phyloP scores from a whole-genome alignment of 2,797 vertebrate genomes.

The Hapalemur alaotrensis region DNA sequence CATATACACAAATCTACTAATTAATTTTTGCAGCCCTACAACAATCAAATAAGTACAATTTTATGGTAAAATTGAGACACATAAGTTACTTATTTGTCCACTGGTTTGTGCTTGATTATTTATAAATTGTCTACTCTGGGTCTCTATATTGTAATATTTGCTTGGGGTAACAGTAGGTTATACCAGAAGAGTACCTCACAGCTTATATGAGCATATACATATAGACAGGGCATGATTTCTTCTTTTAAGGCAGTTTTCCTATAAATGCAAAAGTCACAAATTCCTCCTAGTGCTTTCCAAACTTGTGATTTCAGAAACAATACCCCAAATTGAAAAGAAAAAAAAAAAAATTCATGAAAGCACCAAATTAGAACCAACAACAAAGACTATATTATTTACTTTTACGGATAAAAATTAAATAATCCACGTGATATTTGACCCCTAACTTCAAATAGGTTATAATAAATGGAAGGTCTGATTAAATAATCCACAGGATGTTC shows the following conservation, averaged over 20 bases:
- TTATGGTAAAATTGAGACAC: neutral
- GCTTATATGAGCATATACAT: neutral
- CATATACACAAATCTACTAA: neutral
- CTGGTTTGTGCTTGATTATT: neutral
- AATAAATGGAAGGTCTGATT: neutral
- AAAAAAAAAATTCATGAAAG: neutral
- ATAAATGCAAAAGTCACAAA: neutral
- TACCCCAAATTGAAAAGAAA: neutral
- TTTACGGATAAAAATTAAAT: neutral
- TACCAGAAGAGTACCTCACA: neutral
- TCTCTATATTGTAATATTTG: neutral
- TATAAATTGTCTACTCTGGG: neutral
- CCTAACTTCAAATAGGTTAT: neutral
- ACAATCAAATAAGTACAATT: neutral
- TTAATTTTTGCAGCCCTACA: neutral
- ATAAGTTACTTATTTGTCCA: neutral
- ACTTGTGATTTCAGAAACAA: slow-evolving; percentile 35
- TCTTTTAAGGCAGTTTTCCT: slow-evolving; percentile 10
- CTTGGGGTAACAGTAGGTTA: neutral
- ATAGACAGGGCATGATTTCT: neutral
- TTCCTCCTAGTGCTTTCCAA: neutral
- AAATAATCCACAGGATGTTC: neutral
- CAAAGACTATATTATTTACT: neutral
- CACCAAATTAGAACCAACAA: slow-evolving; percentile 18
- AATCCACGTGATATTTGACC: neutral